A percentile compares a stretch with the other conserved stretches of the same genome.
phyloP scores from a whole-genome alignment of 2,797 vertebrate genomes.

The Otus scops region DNA sequence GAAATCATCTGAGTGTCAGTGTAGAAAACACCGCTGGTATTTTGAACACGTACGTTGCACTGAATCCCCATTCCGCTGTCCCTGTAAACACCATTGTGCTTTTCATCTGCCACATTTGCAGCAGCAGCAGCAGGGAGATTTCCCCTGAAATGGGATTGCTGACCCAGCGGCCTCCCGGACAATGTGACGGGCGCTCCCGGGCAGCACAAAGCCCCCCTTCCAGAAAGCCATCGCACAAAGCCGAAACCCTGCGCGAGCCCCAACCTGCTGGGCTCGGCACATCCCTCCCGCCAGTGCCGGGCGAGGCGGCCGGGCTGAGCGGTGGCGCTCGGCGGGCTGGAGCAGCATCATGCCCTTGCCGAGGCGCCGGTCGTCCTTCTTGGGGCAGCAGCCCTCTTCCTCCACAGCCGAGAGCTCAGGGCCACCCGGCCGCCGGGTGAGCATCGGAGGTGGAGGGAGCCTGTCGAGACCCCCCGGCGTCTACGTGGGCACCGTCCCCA shows the following conservation, averaged over 20 bases:
- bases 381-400: slow-evolving; percentile 79
- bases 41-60: slow-evolving; percentile 15
- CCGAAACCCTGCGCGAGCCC: slow-evolving; percentile 13
- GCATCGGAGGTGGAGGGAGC: slow-evolving; percentile 10
- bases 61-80: neutral
- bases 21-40: slow-evolving; percentile 30
- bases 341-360: slow-evolving; percentile 84
- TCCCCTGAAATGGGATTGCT: slow-evolving; percentile 78
- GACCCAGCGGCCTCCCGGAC: slow-evolving; percentile 74
- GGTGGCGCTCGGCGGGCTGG: neutral
- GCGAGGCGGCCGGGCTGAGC: slow-evolving; percentile 52
- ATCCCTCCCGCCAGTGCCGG: slow-evolving; percentile 29
- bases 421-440: slow-evolving; percentile 63
- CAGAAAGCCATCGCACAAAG: slow-evolving; percentile 80
- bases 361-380: slow-evolving; percentile 84
- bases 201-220: slow-evolving; percentile 81
- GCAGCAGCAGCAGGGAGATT: slow-evolving; percentile 75
- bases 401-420: slow-evolving; percentile 65
- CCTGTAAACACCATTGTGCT: slow-evolving; percentile 64
- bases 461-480: slow-evolving; percentile 70
- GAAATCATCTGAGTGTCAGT: neutral
- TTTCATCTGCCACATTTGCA: slow-evolving; percentile 62
- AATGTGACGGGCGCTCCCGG: slow-evolving; percentile 58
- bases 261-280: slow-evolving; percentile 70
- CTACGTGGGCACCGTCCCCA: slow-evolving; percentile 76